phyloP scores from a whole-genome alignment of 2,797 vertebrate genomes.

The Anabacerthia variegaticeps region DNA sequence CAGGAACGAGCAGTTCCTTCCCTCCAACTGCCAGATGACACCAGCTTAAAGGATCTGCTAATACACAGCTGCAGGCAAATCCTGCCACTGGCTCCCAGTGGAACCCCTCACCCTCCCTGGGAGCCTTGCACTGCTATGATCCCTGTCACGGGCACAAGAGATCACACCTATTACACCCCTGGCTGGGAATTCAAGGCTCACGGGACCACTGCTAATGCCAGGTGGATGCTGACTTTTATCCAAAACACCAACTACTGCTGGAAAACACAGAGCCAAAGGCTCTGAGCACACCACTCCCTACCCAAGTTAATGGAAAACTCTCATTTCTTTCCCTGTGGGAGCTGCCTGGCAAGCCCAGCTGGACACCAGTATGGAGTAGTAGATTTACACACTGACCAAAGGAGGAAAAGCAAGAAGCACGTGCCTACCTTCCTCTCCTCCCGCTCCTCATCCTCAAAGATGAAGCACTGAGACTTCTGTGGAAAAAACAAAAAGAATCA shows the following conservation, averaged over 20 bases:
- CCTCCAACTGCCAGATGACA: neutral
- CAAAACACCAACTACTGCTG: neutral
- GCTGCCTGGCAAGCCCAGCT: neutral
- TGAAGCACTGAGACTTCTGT: conserved; percentile 87
- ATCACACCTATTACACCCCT: neutral
- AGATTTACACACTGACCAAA: neutral
- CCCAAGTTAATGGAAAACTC: no score
- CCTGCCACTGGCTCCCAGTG: neutral
- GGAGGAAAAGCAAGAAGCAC: neutral
- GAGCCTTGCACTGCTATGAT: neutral
- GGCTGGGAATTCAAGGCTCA: neutral
- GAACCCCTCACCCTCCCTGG: neutral
- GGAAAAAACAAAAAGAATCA: neutral
- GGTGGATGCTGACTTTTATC: neutral
- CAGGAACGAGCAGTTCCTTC: neutral
- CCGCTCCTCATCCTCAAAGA: conserved; percentile 80
- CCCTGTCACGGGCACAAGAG: neutral
- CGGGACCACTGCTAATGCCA: neutral
- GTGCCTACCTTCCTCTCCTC: conserved; percentile 82
- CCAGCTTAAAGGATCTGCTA: neutral
- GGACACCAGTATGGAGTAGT: neutral
- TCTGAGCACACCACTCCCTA: neutral
- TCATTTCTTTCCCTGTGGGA: neutral
- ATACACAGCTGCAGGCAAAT: neutral
- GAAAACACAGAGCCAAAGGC: neutral